Evolutionary conservation across 2,113 vertebrate genomes (phyloP).

Genomic region (Saccopteryx bilineata): DNA sequence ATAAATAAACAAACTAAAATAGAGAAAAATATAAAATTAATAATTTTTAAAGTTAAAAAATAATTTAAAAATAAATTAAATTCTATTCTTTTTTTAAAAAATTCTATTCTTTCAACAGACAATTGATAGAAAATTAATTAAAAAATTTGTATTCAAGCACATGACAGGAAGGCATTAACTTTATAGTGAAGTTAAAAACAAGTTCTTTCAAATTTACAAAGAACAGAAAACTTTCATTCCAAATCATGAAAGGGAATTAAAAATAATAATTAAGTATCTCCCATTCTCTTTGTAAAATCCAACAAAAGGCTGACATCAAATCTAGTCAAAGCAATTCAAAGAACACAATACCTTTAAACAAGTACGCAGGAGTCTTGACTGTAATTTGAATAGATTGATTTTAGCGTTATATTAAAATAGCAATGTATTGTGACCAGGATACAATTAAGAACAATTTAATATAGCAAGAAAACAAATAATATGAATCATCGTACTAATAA

Average conservation of each 20-base stretch:
- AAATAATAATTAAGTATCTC: neutral
- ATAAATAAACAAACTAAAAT: neutral
- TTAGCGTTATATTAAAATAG: neutral
- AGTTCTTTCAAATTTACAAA: neutral
- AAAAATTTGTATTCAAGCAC: neutral
- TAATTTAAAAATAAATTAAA: neutral
- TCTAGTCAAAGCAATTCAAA: neutral
- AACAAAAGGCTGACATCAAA: neutral
- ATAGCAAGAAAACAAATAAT: neutral
- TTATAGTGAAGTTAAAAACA: neutral
- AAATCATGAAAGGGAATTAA: neutral
- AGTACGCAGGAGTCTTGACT: neutral
- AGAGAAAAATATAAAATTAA: neutral
- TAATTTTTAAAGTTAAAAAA: neutral
- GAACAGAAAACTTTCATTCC: neutral
- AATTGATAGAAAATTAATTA: neutral
- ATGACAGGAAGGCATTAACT: neutral
- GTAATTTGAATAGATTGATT: neutral
- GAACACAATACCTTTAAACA: neutral
- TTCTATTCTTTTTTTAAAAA: neutral
- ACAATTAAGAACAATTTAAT: neutral
- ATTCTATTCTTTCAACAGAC: neutral
- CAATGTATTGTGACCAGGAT: neutral
- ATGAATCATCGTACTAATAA: neutral
- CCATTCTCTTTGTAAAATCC: neutral